Evolutionary conservation across 2,888 invertebrate species (phyloP).

Genomic region (Scotopteryx bipunctaria): DNA sequence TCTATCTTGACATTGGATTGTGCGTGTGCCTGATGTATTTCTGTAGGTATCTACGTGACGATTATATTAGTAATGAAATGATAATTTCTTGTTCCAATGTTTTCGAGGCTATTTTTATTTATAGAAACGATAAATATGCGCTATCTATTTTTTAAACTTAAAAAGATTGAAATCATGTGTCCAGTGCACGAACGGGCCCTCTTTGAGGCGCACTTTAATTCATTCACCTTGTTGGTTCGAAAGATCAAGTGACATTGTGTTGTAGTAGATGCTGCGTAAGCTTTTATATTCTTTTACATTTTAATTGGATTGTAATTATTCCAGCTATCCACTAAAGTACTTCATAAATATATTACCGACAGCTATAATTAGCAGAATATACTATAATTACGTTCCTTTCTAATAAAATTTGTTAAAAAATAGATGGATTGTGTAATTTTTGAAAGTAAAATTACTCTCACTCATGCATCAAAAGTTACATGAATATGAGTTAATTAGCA

Average conservation of each 20-base stretch:
- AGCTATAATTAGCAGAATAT: conserved; percentile 5
- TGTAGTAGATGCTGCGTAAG: too few relatives aligned
- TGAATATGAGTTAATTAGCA: conserved; percentile 17
- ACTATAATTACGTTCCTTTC: conserved; percentile 11
- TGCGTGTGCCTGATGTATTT: conserved; percentile 39
- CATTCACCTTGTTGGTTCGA: too few relatives aligned
- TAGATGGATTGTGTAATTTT: conserved; percentile 20
- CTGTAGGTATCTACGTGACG: conserved; percentile 40
- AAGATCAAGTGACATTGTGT: too few relatives aligned
- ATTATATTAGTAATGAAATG: conserved; percentile 37
- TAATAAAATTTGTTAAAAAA: conserved; percentile 16
- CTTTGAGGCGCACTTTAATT: too few relatives aligned
- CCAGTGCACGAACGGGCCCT: too few relatives aligned
- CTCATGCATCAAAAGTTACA: conserved; percentile 10
- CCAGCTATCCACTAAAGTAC: conserved; percentile 2
- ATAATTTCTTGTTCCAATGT: conserved; percentile 24
- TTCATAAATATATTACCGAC: conserved; percentile 1
- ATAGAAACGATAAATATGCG: not conserved
- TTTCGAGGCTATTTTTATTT: conserved; percentile 11
- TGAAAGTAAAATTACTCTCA: conserved; percentile 21
- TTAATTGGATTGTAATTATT: too few relatives aligned
- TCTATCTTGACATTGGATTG: conserved; percentile 39
- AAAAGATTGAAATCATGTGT: too few relatives aligned
- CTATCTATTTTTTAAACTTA: too few relatives aligned
- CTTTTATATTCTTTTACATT: too few relatives aligned